Evolutionary conservation across 2,797 vertebrate species (phyloP).

Genomic region (Hyperoplus immaculatus): DNA sequence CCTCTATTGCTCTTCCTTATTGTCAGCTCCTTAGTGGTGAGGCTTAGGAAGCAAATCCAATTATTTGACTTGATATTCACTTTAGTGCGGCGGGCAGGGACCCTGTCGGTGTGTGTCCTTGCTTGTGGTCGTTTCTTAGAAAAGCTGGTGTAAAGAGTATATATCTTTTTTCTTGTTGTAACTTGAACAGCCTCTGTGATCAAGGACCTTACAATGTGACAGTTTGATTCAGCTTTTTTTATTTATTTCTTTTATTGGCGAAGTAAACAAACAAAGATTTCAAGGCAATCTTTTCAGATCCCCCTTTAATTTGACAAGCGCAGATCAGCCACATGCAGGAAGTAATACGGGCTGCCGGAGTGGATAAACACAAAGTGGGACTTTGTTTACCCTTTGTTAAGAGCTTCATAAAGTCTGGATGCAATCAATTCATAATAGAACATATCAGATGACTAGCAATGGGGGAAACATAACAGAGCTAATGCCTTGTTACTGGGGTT

Average conservation of each 20-base stretch:
- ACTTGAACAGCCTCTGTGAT: slow-evolving; percentile 32
- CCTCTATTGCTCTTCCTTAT: slow-evolving; percentile 65
- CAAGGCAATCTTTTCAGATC: slow-evolving; percentile 22
- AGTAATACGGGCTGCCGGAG: slow-evolving; percentile 15
- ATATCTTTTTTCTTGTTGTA: slow-evolving; percentile 45
- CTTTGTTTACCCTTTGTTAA: slow-evolving; percentile 26
- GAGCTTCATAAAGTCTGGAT: slow-evolving; percentile 16
- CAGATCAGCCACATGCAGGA: slow-evolving; percentile 4
- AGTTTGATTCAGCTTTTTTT: slow-evolving; percentile 8
- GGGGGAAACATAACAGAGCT: not conserved
- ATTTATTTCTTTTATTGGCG: slow-evolving; percentile 7
- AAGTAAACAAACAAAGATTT: slow-evolving; percentile 10
- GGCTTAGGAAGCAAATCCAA: slow-evolving; percentile 78
- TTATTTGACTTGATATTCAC: slow-evolving; percentile 83
- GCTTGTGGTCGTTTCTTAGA: slow-evolving; percentile 63
- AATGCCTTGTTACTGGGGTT: not conserved
- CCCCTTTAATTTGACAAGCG: slow-evolving; percentile 30
- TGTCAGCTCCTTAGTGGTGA: slow-evolving; percentile 64
- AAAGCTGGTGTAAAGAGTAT: slow-evolving; percentile 49
- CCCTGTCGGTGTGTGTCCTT: slow-evolving; percentile 63
- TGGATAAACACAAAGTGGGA: slow-evolving; percentile 7
- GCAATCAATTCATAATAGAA: slow-evolving; percentile 3
- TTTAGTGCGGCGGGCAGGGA: slow-evolving; percentile 59
- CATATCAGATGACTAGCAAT: slow-evolving; percentile 9
- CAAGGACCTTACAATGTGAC: slow-evolving; percentile 25